Conservation (phyloP, 2,888 invertebrate species). For the Camptogramma bilineatum region DNA sequence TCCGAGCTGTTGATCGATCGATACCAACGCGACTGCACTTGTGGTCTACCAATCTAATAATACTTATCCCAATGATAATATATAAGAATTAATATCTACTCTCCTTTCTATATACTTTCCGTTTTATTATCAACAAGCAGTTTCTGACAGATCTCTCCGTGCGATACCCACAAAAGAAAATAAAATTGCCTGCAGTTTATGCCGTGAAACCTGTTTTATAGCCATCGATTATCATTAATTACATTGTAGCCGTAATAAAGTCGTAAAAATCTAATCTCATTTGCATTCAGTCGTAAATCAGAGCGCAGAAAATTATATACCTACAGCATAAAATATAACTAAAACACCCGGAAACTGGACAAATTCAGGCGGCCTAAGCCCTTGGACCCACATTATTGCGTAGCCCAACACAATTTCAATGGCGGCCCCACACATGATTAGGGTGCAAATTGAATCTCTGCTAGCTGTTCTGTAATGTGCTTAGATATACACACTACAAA, state of each 20-base stretch:
- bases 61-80: background rate
- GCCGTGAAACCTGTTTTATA: slow-evolving; percentile 44
- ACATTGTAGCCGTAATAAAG: slow-evolving; percentile 45
- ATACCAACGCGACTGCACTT: slow-evolving; percentile 62
- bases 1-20: slow-evolving; percentile 72
- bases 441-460: slow-evolving; percentile 56
- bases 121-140: background rate
- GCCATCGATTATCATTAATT: slow-evolving; percentile 51
- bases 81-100: background rate
- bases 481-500: slow-evolving; percentile 12
- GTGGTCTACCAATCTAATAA: slow-evolving; percentile 5
- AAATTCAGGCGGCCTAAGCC: slow-evolving; percentile 52
- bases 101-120: slow-evolving; percentile 6
- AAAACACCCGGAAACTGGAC: slow-evolving; percentile 54
- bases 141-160: slow-evolving; percentile 14
- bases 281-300: slow-evolving; percentile 50
- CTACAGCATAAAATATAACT: slow-evolving; percentile 52
- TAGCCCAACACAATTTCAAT: slow-evolving; percentile 57
- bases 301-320: slow-evolving; percentile 48
- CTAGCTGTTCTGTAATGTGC: slow-evolving; percentile 21
- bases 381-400: slow-evolving; percentile 44
- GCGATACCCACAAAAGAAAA: slow-evolving; percentile 21
- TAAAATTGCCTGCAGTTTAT: slow-evolving; percentile 31
- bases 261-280: slow-evolving; percentile 54
- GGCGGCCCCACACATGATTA: slow-evolving; percentile 61